Percentiles rank a stretch among this genome's conserved stretches.
These are phyloP conservation scores for Musca vetustissima DNA, from an alignment of 1,140 invertebrate genomes.

Conservation along the genomic window DNA sequence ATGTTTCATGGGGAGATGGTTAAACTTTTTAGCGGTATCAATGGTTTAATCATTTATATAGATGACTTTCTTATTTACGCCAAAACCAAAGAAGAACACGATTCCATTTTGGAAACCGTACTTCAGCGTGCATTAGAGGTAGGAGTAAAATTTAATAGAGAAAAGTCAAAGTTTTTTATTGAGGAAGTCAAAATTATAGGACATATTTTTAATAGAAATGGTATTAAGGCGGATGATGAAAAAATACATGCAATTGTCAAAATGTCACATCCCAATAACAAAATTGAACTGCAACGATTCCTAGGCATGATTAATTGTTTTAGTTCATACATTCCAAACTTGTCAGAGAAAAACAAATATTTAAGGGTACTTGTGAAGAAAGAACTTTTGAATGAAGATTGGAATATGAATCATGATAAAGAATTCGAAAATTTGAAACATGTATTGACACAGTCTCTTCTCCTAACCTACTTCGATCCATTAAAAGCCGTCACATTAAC, in stretches of 20 bases:
- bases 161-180: slow-evolving; percentile 29
- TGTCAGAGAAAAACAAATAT: slow-evolving; percentile 32
- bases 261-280: slow-evolving; percentile 38
- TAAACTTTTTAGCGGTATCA: slow-evolving; percentile 41
- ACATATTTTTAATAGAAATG: slow-evolving; percentile 27
- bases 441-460: slow-evolving; percentile 40
- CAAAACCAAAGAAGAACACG: slow-evolving; percentile 35
- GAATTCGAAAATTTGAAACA: slow-evolving; percentile 38
- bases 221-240: slow-evolving; percentile 31
- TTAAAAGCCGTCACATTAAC: slow-evolving; percentile 39
- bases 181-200: slow-evolving; percentile 40
- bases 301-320: slow-evolving; percentile 42
- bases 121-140: slow-evolving; percentile 32
- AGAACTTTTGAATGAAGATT: slow-evolving; percentile 21
- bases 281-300: slow-evolving; percentile 39
- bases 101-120: slow-evolving; percentile 39
- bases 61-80: slow-evolving; percentile 49
- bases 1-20: slow-evolving; percentile 46
- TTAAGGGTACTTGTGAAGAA: slow-evolving; percentile 1
- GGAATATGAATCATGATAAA: slow-evolving; percentile 14
- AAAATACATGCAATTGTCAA: slow-evolving; percentile 37
- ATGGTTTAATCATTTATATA: slow-evolving; percentile 46
- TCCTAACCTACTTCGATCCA: slow-evolving; percentile 46
- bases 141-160: slow-evolving; percentile 21
- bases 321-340: slow-evolving; percentile 34